Conservation (phyloP, 23 tunicate species). For the Trididemnum miniatum region DNA sequence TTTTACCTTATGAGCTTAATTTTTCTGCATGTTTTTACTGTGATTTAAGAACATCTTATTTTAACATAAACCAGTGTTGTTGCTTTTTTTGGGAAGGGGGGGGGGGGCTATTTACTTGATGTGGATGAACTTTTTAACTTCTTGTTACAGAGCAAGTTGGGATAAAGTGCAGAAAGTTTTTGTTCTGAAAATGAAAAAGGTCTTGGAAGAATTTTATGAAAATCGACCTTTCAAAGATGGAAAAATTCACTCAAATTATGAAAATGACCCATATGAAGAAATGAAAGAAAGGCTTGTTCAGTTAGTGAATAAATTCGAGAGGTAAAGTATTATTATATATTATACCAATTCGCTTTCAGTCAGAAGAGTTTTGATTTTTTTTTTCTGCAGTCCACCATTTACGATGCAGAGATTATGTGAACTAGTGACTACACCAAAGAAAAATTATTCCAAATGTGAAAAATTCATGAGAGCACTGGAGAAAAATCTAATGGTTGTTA, state of each 20-base stretch:
- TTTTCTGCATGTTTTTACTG: no score
- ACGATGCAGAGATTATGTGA: conserved; percentile 95
- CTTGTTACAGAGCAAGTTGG: conserved; percentile 56
- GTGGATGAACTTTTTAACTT: no score
- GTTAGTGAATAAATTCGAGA: conserved; percentile 56
- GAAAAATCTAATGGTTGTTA: conserved; percentile 90
- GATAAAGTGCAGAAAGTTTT: conserved; percentile 70
- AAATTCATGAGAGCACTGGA: conserved; percentile 93
- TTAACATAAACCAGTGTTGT: no score
- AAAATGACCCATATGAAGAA: conserved; percentile 75
- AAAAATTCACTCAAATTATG: conserved; percentile 64
- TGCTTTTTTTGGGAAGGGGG: no score
- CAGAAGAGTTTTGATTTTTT: no score
- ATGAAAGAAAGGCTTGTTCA: conserved; percentile 74
- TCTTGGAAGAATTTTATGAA: conserved; percentile 66
- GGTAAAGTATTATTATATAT: conserved; percentile 26
- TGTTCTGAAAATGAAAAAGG: conserved; percentile 50
- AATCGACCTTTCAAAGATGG: conserved; percentile 50
- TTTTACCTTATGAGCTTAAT: no score
- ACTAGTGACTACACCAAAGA: conserved; percentile 64
- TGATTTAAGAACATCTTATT: no score
- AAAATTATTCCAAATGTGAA: conserved; percentile 84
- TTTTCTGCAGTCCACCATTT: conserved; percentile 77
- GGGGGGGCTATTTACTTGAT: no score
- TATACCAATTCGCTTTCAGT: no score